A percentile compares a stretch with the other conserved stretches of the same genome.
Conservation (phyloP, 2,797 vertebrate species). For the Lithobates sylvaticus region DNA sequence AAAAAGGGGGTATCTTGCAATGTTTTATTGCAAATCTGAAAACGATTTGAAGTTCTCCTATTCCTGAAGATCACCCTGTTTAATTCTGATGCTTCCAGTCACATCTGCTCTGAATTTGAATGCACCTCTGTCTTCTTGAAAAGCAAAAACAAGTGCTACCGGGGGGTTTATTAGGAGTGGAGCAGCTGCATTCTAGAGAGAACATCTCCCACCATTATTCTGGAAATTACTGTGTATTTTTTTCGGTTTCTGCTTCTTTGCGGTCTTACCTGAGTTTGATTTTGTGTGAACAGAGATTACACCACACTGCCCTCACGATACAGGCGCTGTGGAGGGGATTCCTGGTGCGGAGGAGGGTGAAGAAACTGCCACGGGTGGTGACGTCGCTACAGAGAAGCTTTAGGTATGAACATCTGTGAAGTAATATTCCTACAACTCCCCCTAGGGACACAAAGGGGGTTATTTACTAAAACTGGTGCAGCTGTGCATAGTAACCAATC, state of each 20-base stretch:
- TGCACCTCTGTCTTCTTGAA: background rate
- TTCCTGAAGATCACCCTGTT: too few relatives aligned
- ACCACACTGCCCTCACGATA: conserved; percentile 85
- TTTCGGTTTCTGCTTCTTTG: background rate
- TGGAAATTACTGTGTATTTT: background rate
- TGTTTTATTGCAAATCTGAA: too few relatives aligned
- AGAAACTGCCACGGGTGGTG: conserved; percentile 86
- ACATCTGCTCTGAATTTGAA: too few relatives aligned
- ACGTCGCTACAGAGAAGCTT: conserved; percentile 87
- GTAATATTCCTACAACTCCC: background rate
- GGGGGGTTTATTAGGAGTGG: too few relatives aligned
- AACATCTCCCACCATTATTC: background rate
- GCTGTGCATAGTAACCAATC: too few relatives aligned
- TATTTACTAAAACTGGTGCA: too few relatives aligned
- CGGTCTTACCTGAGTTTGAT: background rate
- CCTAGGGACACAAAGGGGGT: too few relatives aligned
- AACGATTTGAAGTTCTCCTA: too few relatives aligned
- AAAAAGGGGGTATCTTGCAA: too few relatives aligned
- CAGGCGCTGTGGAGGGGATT: conserved; percentile 91
- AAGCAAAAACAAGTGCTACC: background rate
- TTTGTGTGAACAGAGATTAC: conserved; percentile 74
- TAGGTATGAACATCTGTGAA: conserved; percentile 77
- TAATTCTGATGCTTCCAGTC: background rate
- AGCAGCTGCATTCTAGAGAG: background rate
- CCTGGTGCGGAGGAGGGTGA: conserved; percentile 85